These are phyloP conservation scores for Nymphalis polychloros DNA, from an alignment of 2,888 invertebrate genomes.

Conservation along the genomic window DNA sequence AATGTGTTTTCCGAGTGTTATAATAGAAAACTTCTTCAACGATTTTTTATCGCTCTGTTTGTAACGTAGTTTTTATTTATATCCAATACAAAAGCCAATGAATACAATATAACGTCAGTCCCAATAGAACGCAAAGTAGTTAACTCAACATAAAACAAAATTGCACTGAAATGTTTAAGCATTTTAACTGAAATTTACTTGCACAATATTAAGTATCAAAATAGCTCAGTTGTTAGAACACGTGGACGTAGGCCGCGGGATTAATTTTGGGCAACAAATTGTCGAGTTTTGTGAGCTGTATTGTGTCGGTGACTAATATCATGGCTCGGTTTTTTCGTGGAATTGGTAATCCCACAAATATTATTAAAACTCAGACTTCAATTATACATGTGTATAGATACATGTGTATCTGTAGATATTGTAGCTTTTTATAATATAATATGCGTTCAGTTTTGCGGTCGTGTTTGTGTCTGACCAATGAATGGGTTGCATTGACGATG, in stretches of 20 bases:
- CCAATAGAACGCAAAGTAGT: conserved; percentile 24
- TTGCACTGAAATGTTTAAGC: conserved; percentile 17
- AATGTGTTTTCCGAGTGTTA: conserved; percentile 2
- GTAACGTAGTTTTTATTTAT: conserved; percentile 27
- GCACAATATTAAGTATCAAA: neutral
- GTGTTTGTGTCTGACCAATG: neutral
- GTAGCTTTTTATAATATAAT: neutral
- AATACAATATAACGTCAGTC: conserved; percentile 27
- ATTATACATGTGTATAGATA: neutral
- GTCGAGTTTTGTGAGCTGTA: too few relatives aligned
- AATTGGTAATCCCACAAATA: too few relatives aligned
- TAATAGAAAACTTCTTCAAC: conserved; percentile 17
- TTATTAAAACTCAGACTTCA: neutral
- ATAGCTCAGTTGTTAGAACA: neutral
- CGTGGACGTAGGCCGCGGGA: neutral
- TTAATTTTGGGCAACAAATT: too few relatives aligned
- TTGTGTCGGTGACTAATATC: too few relatives aligned
- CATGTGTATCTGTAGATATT: neutral
- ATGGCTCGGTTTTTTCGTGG: too few relatives aligned
- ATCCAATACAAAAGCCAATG: conserved; percentile 27
- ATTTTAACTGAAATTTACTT: conserved; percentile 11
- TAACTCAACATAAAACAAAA: conserved; percentile 24
- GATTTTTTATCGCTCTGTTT: conserved; percentile 13
- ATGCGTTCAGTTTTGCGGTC: neutral
- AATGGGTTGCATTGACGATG: conserved; percentile 1